Base-by-base conservation (phyloP, 2,888 invertebrate genomes). In the Microchrysa polita region DNA sequence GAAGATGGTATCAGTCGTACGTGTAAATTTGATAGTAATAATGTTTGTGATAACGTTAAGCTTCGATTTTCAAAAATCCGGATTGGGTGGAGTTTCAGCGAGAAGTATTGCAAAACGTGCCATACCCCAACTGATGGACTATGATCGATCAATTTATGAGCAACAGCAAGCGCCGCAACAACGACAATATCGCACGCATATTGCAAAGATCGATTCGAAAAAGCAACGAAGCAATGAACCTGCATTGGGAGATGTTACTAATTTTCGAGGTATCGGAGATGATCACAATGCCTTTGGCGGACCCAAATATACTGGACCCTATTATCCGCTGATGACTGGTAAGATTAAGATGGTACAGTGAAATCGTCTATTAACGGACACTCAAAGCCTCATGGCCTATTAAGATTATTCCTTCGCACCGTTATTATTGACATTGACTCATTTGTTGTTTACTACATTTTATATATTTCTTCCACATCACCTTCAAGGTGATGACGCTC, bases 261-360 rank as follows among this genome's bases (percentile, higher is more conserved):
- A 34, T 55, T 69, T 69, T 18, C 69, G 40, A 22, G 69, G 69
- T 18, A 69, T 69, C 14, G 69, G 69, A 20, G 22, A 74, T 16
- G 48, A 67, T 72, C 55, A 74, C 44, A 67, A 74, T 67, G 27
- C 74, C 40, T 61, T 74, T 60, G 42, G 74, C 67, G 34, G 74
- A 44, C 40, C 67, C 23, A 57, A 61, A 67, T 60, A 60, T 67
- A 27, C 72, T 27, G 55, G 72, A 67, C 44, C 67, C 60, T 55
- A 69, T 20, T 69, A 69, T 57, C 69, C 69, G 4, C 23, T 57
- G 23, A 18, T 42, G 48, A 48, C 7, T 44, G 65, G 65, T 65
- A 27, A 10, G 42, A 52, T 34, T 34, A 5, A 34, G 27, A 34
- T 34, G 7, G 27, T 7, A 34, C 27, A n/a, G n/a, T n/a, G n/a